These are phyloP conservation scores for Myopa testacea DNA, from an alignment of 2,888 invertebrate genomes.

Conservation along the genomic window DNA sequence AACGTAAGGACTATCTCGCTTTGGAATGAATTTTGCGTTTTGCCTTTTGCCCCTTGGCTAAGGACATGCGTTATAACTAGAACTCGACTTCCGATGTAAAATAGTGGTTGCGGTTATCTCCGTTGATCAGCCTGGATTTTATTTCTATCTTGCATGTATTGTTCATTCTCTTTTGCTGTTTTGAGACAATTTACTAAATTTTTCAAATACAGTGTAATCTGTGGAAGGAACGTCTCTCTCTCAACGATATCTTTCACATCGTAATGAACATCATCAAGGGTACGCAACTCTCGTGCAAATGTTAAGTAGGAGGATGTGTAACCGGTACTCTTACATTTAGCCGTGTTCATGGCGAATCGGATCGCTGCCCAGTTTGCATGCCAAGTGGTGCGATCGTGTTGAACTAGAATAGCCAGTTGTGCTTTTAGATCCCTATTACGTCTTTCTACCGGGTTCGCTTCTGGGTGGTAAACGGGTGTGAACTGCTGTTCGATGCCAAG, in stretches of 20 bases:
- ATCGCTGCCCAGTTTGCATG: no score
- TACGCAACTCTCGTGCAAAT: background rate
- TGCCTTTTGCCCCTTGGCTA: constrained; percentile 47
- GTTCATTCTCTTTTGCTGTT: constrained; percentile 45
- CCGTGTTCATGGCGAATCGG: background rate
- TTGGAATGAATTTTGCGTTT: constrained; percentile 56
- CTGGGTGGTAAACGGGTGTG: constrained; percentile 45
- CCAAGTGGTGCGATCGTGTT: no score
- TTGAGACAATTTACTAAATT: constrained; percentile 10
- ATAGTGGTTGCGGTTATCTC: constrained; percentile 45
- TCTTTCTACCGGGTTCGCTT: constrained; percentile 45
- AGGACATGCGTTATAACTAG: constrained; percentile 47
- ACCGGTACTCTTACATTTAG: background rate
- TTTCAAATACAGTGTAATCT: background rate
- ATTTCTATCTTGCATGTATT: constrained; percentile 47
- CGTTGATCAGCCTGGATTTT: constrained; percentile 47
- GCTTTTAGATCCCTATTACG: constrained; percentile 43
- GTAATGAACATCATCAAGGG: background rate
- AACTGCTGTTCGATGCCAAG: constrained; percentile 43
- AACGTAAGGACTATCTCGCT: constrained; percentile 56
- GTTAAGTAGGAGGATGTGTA: no score
- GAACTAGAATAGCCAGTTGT: constrained; percentile 17
- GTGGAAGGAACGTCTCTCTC: background rate
- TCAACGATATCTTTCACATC: constrained; percentile 3
- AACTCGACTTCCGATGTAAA: constrained; percentile 51